Base-by-base conservation (phyloP, 2,113 vertebrate species). In the Chrysochloris asiatica region DNA sequence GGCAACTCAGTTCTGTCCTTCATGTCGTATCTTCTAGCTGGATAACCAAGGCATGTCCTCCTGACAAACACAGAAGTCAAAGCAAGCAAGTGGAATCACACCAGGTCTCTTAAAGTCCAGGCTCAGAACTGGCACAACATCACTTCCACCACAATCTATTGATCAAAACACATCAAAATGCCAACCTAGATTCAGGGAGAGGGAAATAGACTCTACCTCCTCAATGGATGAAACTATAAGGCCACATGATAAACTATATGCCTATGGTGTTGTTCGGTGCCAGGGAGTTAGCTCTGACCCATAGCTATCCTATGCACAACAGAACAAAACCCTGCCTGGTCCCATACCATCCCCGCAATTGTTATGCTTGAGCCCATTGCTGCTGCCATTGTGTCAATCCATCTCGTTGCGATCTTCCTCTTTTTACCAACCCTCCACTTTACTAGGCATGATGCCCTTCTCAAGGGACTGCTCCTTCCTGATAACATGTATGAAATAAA, bases 91-190 rank as follows among this genome's bases (percentile, higher is more conserved):
- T 93, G 41, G 94, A 88, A 92, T 81, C 24, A 63, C 28, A 54
- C 43, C 56, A 80, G 61, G 48, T 48, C 61, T 89, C 81, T 54
- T 61, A 52, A 90, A 50, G 22, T 30, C 80, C 86, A 50, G 17
- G 48, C 43, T 92, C 67, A 50, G 47, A 94, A 93, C 76, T 92
- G 77, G 33, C 24, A 52, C 36, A 85, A 28, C 43, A 87, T 87
- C 56, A 76, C 81, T 89, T 95, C 30, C 26, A 80, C 43, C 61
- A 76, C 48, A 71, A 93, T 86, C 26, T 86, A n/a, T 88, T 86
- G 67, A 24, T 52, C 24, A 24, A 84, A 88, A 88, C 38, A 88
- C 94, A 33, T 77, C 79, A 78, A 16, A 86, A 82, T 50, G 36
- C 38, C 76, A 88, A 63, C 24, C 45, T 43, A 56, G 43, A 83